Conservation (phyloP, 2,797 vertebrate species). For the Sparus aurata region DNA sequence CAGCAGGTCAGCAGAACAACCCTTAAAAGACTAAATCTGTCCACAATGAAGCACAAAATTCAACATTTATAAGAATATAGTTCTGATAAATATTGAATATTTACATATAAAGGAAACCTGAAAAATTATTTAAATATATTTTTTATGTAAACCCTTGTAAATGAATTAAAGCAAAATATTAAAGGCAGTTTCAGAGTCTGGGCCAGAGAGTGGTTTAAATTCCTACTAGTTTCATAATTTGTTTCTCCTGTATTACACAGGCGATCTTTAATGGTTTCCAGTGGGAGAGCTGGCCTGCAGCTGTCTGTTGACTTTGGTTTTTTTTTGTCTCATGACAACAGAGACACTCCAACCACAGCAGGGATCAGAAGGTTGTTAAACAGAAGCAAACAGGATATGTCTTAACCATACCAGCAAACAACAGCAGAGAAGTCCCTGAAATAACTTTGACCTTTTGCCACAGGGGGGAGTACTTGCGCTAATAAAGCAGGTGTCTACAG, state of each 20-base stretch:
- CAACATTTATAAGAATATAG: neutral
- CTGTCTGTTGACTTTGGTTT: neutral
- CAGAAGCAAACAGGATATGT: neutral
- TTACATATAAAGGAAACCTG: neutral
- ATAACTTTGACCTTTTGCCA: slow-evolving; percentile 21
- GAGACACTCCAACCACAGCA: neutral
- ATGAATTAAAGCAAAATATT: neutral
- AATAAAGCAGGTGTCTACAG: neutral
- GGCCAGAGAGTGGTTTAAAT: neutral
- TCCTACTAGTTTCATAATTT: neutral
- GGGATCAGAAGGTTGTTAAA: neutral
- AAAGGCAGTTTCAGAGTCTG: neutral
- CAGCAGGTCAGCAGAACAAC: neutral
- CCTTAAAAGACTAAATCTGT: neutral
- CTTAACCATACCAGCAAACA: neutral
- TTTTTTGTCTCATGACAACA: neutral
- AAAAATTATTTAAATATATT: neutral
- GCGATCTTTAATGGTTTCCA: neutral
- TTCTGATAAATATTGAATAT: neutral
- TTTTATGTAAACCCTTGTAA: neutral
- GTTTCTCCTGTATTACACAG: neutral
- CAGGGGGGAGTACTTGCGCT: slow-evolving; percentile 9
- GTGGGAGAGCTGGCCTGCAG: neutral
- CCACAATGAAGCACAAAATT: neutral
- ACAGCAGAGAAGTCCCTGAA: neutral